Base-by-base conservation (phyloP, 2,113 vertebrate genomes). In the Hucho hucho region DNA sequence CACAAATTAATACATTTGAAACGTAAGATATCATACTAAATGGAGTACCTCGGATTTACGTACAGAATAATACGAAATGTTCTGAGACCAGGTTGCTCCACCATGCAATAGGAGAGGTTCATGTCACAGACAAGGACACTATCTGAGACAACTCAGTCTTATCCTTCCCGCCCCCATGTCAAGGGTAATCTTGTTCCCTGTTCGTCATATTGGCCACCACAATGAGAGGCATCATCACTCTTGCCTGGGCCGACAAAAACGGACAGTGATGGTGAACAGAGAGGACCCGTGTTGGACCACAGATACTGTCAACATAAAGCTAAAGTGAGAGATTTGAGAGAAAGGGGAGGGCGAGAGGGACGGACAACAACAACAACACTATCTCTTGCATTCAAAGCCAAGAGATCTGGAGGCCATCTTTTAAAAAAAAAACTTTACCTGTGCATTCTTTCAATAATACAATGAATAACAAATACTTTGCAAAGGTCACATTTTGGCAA, bases 161-260 rank as follows among this genome's bases (percentile, higher is more conserved):
- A 76, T 80, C 82, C 66, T 75, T 86, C 78, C 77, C 64, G 61
- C 61, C 74, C 69, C 22, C 58, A 72, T 82, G 84, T 79, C 82
- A 86, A 64, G 73, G 82, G 82, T 75, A 84, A 84, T 83, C 79
- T 80, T 79, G 84, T 84, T 75, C 82, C 70, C 69, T 76, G 80
- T 84, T 86, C 74, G 82, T 86, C 85, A 84, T 83, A 75, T 75
- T 70, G 75, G 75, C 79, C 70, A 68, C 67, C 71, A 73, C 78
- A 79, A 80, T 80, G 78, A 84, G 74, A 76, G 82, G 76, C 71
- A 56, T 78, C 76, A 80, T 84, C 80, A 75, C 78, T 79, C 80
- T 75, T 43, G 65, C 66, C 53, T 75, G 69, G 64, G 65, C 74
- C 68, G 56, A 79, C 80, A 80, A 86, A 84, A 69, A 74, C 63